Evolutionary conservation across 2,888 invertebrate species (phyloP).

Genomic region (Drosophila flavopinicola): DNA sequence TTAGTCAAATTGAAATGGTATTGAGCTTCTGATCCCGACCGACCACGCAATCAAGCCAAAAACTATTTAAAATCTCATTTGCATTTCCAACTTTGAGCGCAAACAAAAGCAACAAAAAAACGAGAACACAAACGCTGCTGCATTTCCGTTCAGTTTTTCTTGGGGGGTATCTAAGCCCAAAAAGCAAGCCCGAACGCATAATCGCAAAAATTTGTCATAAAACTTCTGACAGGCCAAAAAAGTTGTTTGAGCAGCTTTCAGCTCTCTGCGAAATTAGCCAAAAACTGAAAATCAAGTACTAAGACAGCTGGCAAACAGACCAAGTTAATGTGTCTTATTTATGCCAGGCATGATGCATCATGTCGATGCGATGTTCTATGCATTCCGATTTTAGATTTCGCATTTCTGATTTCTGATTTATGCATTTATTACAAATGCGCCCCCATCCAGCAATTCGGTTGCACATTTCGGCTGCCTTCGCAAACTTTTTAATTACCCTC

Average conservation of each 20-base stretch:
- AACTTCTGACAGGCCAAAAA: slow-evolving; percentile 67
- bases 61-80: slow-evolving; percentile 78
- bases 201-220: slow-evolving; percentile 73
- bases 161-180: slow-evolving; percentile 16
- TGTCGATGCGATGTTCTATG: slow-evolving; percentile 52
- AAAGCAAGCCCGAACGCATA: slow-evolving; percentile 50
- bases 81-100: slow-evolving; percentile 56
- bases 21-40: slow-evolving; percentile 58
- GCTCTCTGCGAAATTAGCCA: slow-evolving; percentile 55
- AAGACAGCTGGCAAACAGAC: slow-evolving; percentile 44
- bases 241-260: slow-evolving; percentile 34
- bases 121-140: no score
- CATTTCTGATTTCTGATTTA: slow-evolving; percentile 19
- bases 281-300: slow-evolving; percentile 38
- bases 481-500: slow-evolving; percentile 80
- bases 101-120: slow-evolving; percentile 31
- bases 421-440: slow-evolving; percentile 45
- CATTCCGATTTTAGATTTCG: slow-evolving; percentile 8
- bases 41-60: slow-evolving; percentile 56
- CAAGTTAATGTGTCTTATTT: slow-evolving; percentile 64
- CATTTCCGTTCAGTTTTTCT: slow-evolving; percentile 36
- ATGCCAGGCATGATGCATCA: slow-evolving; percentile 67
- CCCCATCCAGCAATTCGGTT: slow-evolving; percentile 28
- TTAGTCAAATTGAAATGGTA: slow-evolving; percentile 70
- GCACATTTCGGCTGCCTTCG: slow-evolving; percentile 48